phyloP scores from a whole-genome alignment of 1,140 invertebrate genomes.

The Nylanderia fulva region DNA sequence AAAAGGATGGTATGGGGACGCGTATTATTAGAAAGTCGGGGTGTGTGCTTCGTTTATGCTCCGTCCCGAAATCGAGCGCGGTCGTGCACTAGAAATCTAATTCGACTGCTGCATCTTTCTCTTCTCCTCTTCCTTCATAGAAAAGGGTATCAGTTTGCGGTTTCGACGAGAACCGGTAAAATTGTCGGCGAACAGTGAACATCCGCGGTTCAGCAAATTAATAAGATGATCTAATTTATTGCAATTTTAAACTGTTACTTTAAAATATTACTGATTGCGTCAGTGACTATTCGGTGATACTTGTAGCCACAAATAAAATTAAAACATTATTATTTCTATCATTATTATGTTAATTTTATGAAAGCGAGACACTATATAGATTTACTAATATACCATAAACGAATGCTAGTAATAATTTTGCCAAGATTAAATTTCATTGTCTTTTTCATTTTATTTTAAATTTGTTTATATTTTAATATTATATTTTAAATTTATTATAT shows the following conservation, averaged over 20 bases:
- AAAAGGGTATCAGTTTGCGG: neutral
- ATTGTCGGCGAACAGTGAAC: neutral
- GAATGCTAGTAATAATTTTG: neutral
- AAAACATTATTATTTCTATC: neutral
- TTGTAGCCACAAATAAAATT: no score
- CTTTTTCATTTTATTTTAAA: neutral
- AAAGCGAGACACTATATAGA: neutral
- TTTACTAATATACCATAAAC: neutral
- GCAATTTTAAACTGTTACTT: neutral
- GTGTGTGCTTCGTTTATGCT: conserved; percentile 39
- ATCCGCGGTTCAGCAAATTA: conserved; percentile 13
- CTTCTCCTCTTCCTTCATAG: no score
- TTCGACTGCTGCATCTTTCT: conserved; percentile 53
- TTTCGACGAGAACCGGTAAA: neutral
- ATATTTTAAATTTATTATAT: neutral
- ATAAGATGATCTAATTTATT: neutral
- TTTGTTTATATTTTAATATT: no score
- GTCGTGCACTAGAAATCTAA: conserved; percentile 78
- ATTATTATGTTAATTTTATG: conserved; percentile 1
- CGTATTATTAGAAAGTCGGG: conserved; percentile 68
- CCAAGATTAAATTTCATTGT: neutral
- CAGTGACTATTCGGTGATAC: neutral
- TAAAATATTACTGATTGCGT: neutral
- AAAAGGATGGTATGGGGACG: conserved; percentile 10
- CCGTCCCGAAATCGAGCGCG: conserved; percentile 64